Evolutionary conservation across 2,888 invertebrate species (phyloP), one percentile per base, ranked within the genome.

Genomic region (Pheosia tremula): DNA sequence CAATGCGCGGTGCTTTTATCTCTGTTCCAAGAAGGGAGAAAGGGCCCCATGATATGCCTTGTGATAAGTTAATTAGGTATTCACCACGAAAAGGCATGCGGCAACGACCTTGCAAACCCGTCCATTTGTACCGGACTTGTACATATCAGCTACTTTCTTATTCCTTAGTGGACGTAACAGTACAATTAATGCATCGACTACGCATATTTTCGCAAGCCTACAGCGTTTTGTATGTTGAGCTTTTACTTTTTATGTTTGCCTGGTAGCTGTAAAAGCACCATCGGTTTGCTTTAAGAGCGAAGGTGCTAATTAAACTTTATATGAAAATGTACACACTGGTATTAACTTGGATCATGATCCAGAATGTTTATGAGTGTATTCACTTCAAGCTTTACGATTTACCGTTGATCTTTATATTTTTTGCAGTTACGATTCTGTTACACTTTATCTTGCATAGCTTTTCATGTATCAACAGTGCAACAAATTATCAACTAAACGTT

Each of bases 51-150:
- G 62, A 64, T 70, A 61, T 60, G 63, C 63, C 66, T 68, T 63
- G 54, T 70, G 75, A 66, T 69, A 69, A 63, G 50, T 52, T 10
- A 56, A 53, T 62, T 57, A 55, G 36, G 59, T 62, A 61, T 41
- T 58, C 59, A 62, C 62, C 57, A 64, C 57, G 62, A 68, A 66
- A 68, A 68, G 67, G 66, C 62, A 68, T 59, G 69, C 69, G 66
- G 69, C 65, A 75, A 76, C 76, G 75, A 72, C 75, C 75, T 75
- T 75, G 75, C 63, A 55, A 67, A 4, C 60, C 64, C 36, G 56
- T 52, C 59, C 60, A 66, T 52, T 71, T 62, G 65, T 69, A 66
- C 66, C 56, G 24, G 68, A 76, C 77, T 74, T 67, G 75, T 68
- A 56, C 65, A 67, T 66, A 63, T 64, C 62, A 56, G 63, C 62